These are phyloP conservation scores for Halesus radiatus DNA, from an alignment of 1,140 invertebrate species.

Conservation along the genomic window DNA sequence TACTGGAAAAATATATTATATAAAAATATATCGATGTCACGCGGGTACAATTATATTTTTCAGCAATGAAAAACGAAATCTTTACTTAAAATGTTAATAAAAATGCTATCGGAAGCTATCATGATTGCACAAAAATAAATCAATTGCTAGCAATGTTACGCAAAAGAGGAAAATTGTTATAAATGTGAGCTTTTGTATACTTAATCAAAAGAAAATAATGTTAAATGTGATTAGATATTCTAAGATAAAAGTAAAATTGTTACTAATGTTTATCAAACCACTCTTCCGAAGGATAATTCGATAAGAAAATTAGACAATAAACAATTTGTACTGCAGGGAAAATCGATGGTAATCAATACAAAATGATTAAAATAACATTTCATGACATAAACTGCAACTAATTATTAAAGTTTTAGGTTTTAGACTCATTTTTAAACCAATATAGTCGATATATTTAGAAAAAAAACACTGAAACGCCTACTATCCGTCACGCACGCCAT, in stretches of 20 bases:
- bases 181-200: too few relatives aligned
- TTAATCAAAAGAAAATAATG: too few relatives aligned
- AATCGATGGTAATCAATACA: not conserved
- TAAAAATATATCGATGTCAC: slow-evolving; percentile 10
- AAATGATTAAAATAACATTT: not conserved
- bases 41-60: not conserved
- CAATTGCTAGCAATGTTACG: too few relatives aligned
- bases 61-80: not conserved
- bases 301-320: too few relatives aligned
- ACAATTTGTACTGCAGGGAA: not conserved
- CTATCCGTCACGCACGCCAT: not conserved
- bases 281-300: too few relatives aligned
- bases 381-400: not conserved
- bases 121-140: too few relatives aligned
- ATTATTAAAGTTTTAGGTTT: not conserved
- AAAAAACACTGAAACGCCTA: not conserved
- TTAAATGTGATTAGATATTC: too few relatives aligned
- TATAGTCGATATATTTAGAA: not conserved
- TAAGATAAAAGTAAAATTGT: too few relatives aligned
- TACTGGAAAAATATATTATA: not conserved
- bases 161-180: too few relatives aligned
- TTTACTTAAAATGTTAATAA: not conserved
- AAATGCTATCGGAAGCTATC: too few relatives aligned
- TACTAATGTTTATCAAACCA: too few relatives aligned
- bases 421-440: not conserved